Evolutionary conservation across 2,888 invertebrate species (phyloP), one percentile per base, ranked within the genome.

Genomic region (Lasiommata megera): DNA sequence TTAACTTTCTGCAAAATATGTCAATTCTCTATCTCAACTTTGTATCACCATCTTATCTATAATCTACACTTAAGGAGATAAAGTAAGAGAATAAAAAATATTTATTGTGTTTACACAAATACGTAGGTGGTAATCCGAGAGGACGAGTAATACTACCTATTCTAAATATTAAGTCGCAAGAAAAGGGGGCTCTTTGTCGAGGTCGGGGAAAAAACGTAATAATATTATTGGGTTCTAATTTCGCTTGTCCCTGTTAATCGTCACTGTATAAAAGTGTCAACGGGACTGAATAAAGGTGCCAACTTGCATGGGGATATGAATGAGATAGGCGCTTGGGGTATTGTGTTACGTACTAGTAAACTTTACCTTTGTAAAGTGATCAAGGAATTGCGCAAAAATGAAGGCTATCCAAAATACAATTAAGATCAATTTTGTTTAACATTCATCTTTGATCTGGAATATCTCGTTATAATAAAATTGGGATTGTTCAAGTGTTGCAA

Each of bases 201-300:
- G 60, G 64, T 61, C 54, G 53, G 17, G 40, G 63, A 71, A 77
- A 81, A 82, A 70, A 66, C 73, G 72, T 82, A 78, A 89, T 88
- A 88, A 87, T 88, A 88, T 90, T 88, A 91, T 91, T 91, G 88
- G 91, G 84, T 67, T 91, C 91, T 91, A 90, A 91, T 91, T 91
- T 90, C 91, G 82, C 83, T 88, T 89, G 80, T 88, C 82, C 82
- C 86, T 88, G 79, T 88, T 88, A 89, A 91, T 88, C 87, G 89
- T 75, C 73, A 73, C 76, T 74, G 74, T 83, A 86, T 91, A 87
- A 89, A 91, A 85, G 80, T 91, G 91, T 91, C 91, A 89, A 73
- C 73, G 53, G 43, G 8, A 44, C 16, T 81, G 76, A 88, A 91
- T 88, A 75, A 87, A 82, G 77, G 82, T 85, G 83, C 84, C 88